Conservation (phyloP, 2,113 vertebrate genomes). For the Melanerpes aurifrons region DNA sequence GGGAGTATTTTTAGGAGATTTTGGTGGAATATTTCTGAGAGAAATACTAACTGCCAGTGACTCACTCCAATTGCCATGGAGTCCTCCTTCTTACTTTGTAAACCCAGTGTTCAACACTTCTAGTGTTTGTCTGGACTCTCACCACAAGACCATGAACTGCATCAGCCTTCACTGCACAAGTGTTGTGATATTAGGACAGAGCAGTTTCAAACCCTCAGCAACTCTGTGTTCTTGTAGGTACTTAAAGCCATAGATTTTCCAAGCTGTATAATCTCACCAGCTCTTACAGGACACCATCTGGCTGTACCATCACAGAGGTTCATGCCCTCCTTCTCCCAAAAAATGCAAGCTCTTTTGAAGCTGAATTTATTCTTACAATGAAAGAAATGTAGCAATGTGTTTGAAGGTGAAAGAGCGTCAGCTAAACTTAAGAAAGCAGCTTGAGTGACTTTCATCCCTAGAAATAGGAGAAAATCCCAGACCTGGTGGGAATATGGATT, state of each 20-base stretch:
- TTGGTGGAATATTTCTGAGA: not conserved
- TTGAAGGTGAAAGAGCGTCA: not conserved
- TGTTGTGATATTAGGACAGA: not conserved
- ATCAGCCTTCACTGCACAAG: not conserved
- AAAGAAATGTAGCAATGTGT: not conserved
- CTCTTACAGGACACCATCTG: conserved; percentile 52
- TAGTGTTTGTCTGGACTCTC: not conserved
- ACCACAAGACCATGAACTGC: not conserved
- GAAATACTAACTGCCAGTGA: conserved; percentile 1
- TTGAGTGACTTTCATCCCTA: not conserved
- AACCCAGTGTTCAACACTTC: not conserved
- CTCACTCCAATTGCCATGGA: not conserved
- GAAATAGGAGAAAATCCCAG: not conserved
- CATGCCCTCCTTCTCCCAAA: not conserved
- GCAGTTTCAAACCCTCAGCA: conserved; percentile 27
- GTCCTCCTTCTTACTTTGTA: not conserved
- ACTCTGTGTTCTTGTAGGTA: conserved; percentile 39
- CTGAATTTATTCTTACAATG: conserved; percentile 1
- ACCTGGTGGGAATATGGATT: not conserved
- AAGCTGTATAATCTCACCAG: conserved; percentile 47
- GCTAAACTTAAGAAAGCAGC: not conserved
- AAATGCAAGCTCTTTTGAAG: not conserved
- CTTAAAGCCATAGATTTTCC: conserved; percentile 32
- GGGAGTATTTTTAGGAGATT: not conserved
- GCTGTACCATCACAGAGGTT: conserved; percentile 21